Evolutionary conservation across 2,113 vertebrate species (phyloP).

Genomic region (Coreoperca whiteheadi): DNA sequence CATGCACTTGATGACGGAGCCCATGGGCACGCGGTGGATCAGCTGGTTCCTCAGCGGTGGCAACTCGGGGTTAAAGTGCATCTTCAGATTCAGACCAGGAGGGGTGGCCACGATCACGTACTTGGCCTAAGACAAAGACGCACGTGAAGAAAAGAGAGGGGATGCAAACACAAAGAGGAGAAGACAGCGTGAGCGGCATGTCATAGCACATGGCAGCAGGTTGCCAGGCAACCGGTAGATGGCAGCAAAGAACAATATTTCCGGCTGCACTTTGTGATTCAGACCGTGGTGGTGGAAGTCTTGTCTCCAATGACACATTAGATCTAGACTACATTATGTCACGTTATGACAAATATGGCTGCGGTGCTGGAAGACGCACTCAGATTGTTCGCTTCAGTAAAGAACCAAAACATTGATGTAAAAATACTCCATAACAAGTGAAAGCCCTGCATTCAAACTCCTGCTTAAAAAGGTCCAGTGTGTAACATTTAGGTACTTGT

Average conservation of each 20-base stretch:
- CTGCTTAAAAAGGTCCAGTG: too few species aligned
- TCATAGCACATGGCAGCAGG: neutral
- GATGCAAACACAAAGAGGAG: neutral
- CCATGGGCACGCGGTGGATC: constrained; percentile 93
- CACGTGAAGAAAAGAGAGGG: neutral
- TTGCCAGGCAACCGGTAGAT: constrained; percentile 20
- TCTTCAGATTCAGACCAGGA: constrained; percentile 90
- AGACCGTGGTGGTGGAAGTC: neutral
- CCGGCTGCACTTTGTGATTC: neutral
- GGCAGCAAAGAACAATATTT: constrained; percentile 44
- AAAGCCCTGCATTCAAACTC: too few species aligned
- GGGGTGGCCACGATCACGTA: constrained; percentile 93
- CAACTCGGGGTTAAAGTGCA: constrained; percentile 94
- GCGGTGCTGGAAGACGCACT: neutral
- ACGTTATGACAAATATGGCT: neutral
- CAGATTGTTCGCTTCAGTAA: neutral
- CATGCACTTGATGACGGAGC: constrained; percentile 98
- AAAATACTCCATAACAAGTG: too few species aligned
- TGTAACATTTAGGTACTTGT: too few species aligned
- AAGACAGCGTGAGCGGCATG: neutral
- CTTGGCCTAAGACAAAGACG: constrained; percentile 82
- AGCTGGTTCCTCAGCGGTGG: constrained; percentile 95
- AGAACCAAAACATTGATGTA: too few species aligned
- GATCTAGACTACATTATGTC: neutral
- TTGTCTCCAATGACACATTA: neutral